These are phyloP conservation scores for Rhadinocentrus ornatus DNA, from an alignment of 2,797 vertebrate species.

Conservation along the genomic window DNA sequence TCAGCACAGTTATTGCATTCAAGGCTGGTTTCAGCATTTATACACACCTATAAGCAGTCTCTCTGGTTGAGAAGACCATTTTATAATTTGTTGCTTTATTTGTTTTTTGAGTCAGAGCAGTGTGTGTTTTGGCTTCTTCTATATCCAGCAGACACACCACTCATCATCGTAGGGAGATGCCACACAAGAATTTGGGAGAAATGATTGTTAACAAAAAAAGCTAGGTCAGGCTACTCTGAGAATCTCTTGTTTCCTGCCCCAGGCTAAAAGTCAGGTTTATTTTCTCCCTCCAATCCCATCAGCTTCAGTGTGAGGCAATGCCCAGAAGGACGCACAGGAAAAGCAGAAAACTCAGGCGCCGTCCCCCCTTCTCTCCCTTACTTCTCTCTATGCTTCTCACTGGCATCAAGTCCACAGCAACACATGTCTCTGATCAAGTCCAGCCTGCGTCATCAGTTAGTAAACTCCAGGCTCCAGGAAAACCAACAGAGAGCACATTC, in stretches of 20 bases:
- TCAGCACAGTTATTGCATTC: background rate
- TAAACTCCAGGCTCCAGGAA: conserved; percentile 87
- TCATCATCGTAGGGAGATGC: conserved; percentile 39
- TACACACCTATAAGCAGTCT: background rate
- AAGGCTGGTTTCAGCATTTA: background rate
- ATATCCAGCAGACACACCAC: conserved; percentile 16
- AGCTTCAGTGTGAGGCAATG: conserved; percentile 65
- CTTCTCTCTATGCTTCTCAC: conserved; percentile 73
- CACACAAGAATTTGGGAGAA: conserved; percentile 67
- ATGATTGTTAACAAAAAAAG: conserved; percentile 47
- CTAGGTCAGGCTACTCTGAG: conserved; percentile 68
- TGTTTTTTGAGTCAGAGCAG: conserved; percentile 9
- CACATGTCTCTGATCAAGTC: conserved; percentile 88
- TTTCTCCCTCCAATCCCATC: conserved; percentile 64
- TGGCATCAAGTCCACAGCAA: conserved; percentile 81
- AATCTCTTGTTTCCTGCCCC: conserved; percentile 76
- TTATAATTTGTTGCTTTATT: conserved; percentile 4
- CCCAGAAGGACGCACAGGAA: conserved; percentile 70
- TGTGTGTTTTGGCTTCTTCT: conserved; percentile 17
- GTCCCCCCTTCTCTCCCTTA: conserved; percentile 65
- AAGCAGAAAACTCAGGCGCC: conserved; percentile 74
- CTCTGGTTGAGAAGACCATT: background rate
- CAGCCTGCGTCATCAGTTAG: conserved; percentile 87
- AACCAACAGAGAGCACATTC: conserved; percentile 88
- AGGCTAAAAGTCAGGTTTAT: conserved; percentile 59